Percentiles rank a stretch among this genome's conserved stretches.
Evolutionary conservation across 2,888 invertebrate species (phyloP).

Genomic region (Nysson spinosus): DNA sequence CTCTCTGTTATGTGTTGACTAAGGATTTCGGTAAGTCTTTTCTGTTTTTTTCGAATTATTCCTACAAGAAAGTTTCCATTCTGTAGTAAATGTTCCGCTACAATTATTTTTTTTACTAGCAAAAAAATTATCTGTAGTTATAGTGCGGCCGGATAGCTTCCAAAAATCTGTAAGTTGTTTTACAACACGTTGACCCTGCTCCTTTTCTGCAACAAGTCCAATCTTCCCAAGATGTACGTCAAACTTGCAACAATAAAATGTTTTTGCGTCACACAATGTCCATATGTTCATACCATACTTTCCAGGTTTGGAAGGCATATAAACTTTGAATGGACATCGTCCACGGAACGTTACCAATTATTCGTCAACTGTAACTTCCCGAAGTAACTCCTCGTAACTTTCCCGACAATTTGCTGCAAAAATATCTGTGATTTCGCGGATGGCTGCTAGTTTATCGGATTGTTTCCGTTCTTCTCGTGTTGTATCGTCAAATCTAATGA

Average conservation of each 20-base stretch:
- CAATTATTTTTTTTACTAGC: background rate
- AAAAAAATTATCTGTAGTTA: slow-evolving; percentile 1
- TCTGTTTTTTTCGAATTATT: background rate
- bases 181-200: background rate
- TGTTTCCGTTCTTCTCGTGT: slow-evolving; percentile 8
- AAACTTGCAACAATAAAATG: slow-evolving; percentile 7
- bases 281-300: slow-evolving; percentile 2
- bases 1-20: background rate
- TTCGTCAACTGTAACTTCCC: slow-evolving; percentile 8
- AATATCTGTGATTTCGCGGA: slow-evolving; percentile 7
- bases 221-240: slow-evolving; percentile 4
- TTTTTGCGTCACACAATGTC: slow-evolving; percentile 2
- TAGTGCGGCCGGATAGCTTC: background rate
- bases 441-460: slow-evolving; percentile 15
- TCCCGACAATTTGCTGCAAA: slow-evolving; percentile 18
- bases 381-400: slow-evolving; percentile 5
- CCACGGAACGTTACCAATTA: slow-evolving; percentile 14
- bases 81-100: background rate
- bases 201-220: background rate
- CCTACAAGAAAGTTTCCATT: background rate
- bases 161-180: background rate
- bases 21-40: background rate
- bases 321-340: background rate
- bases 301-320: background rate
- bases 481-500: slow-evolving; percentile 5